Percentiles rank a stretch among this genome's conserved stretches.
phyloP scores from a whole-genome alignment of 2,113 vertebrate genomes.

The Tyrannus savana region DNA sequence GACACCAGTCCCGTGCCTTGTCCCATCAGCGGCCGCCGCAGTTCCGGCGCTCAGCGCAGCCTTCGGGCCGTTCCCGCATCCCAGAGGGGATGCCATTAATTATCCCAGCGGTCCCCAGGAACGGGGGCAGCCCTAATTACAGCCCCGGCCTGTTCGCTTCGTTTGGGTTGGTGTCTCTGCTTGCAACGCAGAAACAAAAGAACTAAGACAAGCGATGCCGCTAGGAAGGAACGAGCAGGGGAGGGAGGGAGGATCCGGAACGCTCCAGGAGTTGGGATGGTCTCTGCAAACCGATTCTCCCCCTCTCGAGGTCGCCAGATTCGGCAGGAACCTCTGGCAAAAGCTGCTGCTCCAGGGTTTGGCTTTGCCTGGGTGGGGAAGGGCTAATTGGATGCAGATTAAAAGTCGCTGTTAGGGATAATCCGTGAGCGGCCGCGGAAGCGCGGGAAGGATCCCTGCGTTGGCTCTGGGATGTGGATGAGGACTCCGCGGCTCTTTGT shows the following conservation, averaged over 20 bases:
- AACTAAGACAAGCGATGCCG: background rate
- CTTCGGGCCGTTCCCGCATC: background rate
- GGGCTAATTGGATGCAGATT: conserved; percentile 35
- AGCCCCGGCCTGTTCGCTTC: background rate
- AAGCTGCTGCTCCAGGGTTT: background rate
- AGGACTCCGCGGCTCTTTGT: rapidly evolving
- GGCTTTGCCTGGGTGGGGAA: background rate
- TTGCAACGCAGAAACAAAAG: background rate
- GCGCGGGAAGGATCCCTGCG: background rate
- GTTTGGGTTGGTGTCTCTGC: background rate
- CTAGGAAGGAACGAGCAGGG: background rate
- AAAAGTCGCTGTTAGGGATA: background rate
- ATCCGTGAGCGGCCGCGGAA: background rate
- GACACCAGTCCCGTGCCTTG: rapidly evolving
- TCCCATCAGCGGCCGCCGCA: background rate
- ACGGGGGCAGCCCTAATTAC: background rate
- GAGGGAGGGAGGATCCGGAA: background rate
- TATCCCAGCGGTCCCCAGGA: background rate
- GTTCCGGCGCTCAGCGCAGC: background rate
- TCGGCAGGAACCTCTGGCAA: background rate
- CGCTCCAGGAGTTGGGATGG: background rate
- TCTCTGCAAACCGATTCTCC: background rate
- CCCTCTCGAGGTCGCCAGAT: background rate
- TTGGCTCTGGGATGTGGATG: background rate
- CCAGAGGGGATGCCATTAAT: background rate